Evolutionary conservation across 2,888 invertebrate species (phyloP).

Genomic region (Eucriotettix oculatus): DNA sequence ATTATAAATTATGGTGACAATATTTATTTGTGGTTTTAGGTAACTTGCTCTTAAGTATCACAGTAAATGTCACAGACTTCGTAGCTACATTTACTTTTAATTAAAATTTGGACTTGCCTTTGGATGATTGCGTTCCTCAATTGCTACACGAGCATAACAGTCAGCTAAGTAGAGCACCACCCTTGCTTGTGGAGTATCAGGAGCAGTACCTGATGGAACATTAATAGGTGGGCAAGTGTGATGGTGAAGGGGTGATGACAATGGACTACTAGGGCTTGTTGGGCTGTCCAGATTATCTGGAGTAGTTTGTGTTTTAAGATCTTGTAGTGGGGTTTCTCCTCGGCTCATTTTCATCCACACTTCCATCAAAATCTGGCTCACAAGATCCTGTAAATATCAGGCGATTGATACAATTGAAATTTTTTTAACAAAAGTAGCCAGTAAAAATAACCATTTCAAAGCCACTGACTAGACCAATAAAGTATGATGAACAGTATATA

Average conservation of each 20-base stretch:
- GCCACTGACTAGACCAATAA: not conserved
- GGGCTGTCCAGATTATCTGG: conserved; percentile 25
- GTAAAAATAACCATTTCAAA: too few species aligned
- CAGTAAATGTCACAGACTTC: too few species aligned
- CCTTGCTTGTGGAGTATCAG: conserved; percentile 5
- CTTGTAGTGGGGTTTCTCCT: conserved; percentile 37
- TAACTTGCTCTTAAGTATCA: too few species aligned
- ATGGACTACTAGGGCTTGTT: not conserved
- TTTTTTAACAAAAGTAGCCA: too few species aligned
- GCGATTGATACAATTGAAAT: too few species aligned
- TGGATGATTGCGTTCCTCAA: conserved; percentile 58
- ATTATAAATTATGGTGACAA: too few species aligned
- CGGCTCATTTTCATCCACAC: conserved; percentile 38
- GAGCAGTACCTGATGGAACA: too few species aligned
- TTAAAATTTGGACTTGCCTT: conserved; percentile 29
- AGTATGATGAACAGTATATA: not conserved
- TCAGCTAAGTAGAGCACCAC: conserved; percentile 36
- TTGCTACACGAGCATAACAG: conserved; percentile 50
- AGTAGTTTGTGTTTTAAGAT: conserved; percentile 22
- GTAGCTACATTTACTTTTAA: not conserved
- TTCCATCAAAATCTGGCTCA: conserved; percentile 50
- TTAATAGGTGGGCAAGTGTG: too few species aligned
- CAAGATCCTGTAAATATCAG: conserved; percentile 30
- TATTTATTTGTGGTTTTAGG: too few species aligned
- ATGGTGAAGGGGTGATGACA: too few species aligned